Percentiles rank a stretch among this genome's conserved stretches.
phyloP scores from a whole-genome alignment of 2,113 vertebrate species.

The Leptodactylus fuscus region DNA sequence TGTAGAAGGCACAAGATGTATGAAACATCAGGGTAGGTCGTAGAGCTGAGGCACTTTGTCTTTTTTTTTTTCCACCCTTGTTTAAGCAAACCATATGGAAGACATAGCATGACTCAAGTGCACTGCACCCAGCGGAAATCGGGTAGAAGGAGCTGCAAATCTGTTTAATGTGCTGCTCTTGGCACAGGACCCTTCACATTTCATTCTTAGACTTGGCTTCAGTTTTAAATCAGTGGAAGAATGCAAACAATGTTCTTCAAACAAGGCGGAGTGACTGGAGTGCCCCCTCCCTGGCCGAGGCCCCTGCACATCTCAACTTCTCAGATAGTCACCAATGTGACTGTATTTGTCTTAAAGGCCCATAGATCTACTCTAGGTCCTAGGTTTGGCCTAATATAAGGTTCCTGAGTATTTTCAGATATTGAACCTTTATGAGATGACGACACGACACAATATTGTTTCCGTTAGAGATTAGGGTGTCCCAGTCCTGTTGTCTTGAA shows the following conservation, averaged over 20 bases:
- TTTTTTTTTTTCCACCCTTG: background rate
- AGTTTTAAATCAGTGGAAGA: slow-evolving; percentile 43
- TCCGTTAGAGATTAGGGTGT: too few relatives aligned
- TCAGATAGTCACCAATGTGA: too few relatives aligned
- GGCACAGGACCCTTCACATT: slow-evolving; percentile 20
- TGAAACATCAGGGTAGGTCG: background rate
- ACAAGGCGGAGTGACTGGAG: background rate
- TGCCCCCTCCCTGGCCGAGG: background rate
- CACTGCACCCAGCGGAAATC: background rate
- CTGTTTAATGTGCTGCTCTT: slow-evolving; percentile 44
- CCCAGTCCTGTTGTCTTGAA: background rate
- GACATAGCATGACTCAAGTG: slow-evolving; percentile 27
- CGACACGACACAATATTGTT: too few relatives aligned
- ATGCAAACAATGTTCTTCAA: slow-evolving; percentile 51
- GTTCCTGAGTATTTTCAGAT: too few relatives aligned
- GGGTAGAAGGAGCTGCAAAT: slow-evolving; percentile 15
- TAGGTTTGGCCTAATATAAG: too few relatives aligned
- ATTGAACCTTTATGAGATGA: background rate
- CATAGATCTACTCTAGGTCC: background rate
- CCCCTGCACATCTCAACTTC: background rate
- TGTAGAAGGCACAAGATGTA: background rate
- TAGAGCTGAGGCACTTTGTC: background rate
- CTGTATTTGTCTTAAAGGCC: background rate
- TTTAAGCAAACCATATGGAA: slow-evolving; percentile 5
- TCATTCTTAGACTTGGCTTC: slow-evolving; percentile 17